phyloP scores from a whole-genome alignment of 2,113 vertebrate genomes.

The Onychorhynchus coronatus region DNA sequence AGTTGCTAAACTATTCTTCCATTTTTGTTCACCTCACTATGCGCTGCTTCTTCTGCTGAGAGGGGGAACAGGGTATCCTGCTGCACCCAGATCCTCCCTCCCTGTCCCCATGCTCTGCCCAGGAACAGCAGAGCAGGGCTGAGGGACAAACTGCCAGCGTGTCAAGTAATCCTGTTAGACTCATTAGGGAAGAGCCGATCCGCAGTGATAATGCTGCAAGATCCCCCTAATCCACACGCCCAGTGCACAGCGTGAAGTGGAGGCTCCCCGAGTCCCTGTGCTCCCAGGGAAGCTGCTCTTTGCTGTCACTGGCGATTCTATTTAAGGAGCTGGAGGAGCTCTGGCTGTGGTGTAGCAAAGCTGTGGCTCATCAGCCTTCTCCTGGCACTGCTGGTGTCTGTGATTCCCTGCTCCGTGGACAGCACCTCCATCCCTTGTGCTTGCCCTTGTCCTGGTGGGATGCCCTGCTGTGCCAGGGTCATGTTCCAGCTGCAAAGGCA shows the following conservation, averaged over 20 bases:
- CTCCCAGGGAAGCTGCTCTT: not conserved
- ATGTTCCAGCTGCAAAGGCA: not conserved
- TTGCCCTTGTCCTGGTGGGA: not conserved
- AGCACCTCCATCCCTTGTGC: not conserved
- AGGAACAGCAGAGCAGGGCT: not conserved
- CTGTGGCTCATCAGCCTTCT: not conserved
- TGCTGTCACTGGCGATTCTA: not conserved
- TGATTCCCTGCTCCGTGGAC: fast-evolving
- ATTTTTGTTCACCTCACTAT: fast-evolving
- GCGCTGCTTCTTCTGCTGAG: not conserved
- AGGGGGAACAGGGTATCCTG: not conserved
- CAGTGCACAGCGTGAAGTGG: not conserved
- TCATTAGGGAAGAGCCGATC: not conserved
- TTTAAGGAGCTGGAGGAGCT: not conserved
- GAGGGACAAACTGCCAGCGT: fast-evolving
- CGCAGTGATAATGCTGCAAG: not conserved
- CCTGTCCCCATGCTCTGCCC: fast-evolving
- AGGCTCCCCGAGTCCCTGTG: not conserved
- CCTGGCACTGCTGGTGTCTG: not conserved
- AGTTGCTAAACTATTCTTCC: not conserved
- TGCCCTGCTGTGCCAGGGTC: not conserved
- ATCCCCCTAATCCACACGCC: not conserved
- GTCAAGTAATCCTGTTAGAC: not conserved
- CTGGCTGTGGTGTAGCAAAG: not conserved
- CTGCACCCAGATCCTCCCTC: not conserved